Conservation (phyloP, 2,113 vertebrate species). For the Murina feae region DNA sequence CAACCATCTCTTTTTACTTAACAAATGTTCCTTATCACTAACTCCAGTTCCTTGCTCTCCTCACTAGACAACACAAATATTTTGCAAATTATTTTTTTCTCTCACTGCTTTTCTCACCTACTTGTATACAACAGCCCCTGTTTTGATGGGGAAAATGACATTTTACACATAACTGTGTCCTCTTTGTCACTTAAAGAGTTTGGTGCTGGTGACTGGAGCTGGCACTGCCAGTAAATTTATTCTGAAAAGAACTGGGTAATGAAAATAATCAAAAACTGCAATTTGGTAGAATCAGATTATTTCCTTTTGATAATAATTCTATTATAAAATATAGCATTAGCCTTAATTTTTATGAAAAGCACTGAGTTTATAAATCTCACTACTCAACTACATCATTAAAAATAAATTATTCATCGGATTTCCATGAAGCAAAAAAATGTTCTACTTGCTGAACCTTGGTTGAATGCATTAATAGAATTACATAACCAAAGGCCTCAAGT, state of each 20-base stretch:
- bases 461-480: slow-evolving; percentile 19
- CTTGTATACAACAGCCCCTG: background rate
- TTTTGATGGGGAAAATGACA: slow-evolving; percentile 28
- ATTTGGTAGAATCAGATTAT: background rate
- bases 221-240: background rate
- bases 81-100: background rate
- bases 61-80: background rate
- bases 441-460: background rate
- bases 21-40: background rate
- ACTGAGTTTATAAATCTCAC: slow-evolving; percentile 1
- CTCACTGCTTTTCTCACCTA: background rate
- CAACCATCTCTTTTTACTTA: background rate
- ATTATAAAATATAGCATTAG: background rate
- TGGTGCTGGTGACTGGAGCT: background rate
- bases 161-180: background rate
- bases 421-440: background rate
- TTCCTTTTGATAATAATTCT: slow-evolving; percentile 22
- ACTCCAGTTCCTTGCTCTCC: background rate
- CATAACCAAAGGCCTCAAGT: background rate
- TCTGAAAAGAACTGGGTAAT: background rate
- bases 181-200: background rate
- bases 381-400: slow-evolving; percentile 30
- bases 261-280: slow-evolving; percentile 6
- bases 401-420: slow-evolving; percentile 30
- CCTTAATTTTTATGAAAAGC: slow-evolving; percentile 35